These are phyloP conservation scores for Propithecus deckenii DNA, from an alignment of 2,797 vertebrate genomes.

Conservation along the genomic window DNA sequence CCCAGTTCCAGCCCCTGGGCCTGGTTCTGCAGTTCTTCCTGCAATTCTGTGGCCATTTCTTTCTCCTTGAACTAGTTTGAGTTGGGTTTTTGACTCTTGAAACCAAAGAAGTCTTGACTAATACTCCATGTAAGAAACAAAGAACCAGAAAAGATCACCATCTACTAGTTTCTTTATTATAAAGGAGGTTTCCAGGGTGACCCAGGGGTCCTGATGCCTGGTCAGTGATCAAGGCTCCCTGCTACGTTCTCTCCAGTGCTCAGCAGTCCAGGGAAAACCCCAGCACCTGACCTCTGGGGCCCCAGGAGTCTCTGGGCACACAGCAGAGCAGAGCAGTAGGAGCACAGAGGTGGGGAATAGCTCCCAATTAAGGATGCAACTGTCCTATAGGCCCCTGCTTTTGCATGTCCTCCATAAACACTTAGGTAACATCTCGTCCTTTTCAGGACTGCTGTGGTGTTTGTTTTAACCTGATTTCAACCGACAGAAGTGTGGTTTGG, in stretches of 20 bases:
- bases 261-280: neutral
- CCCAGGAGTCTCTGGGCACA: neutral
- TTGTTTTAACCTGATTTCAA: neutral
- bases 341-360: neutral
- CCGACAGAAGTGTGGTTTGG: neutral
- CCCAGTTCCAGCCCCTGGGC: neutral
- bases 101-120: neutral
- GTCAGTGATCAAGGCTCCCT: neutral
- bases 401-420: no score
- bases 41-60: neutral
- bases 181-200: neutral
- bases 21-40: neutral
- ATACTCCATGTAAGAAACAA: neutral
- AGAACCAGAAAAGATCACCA: neutral
- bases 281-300: neutral
- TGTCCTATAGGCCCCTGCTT: neutral
- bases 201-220: neutral
- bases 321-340: neutral
- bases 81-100: neutral
- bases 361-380: no score
- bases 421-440: neutral
- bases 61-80: neutral
- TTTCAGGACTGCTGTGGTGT: neutral
- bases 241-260: neutral
- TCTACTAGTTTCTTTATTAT: neutral